Percentiles rank a stretch among this genome's conserved stretches.
phyloP scores from a whole-genome alignment of 2,888 invertebrate genomes.

The Noctua comes region DNA sequence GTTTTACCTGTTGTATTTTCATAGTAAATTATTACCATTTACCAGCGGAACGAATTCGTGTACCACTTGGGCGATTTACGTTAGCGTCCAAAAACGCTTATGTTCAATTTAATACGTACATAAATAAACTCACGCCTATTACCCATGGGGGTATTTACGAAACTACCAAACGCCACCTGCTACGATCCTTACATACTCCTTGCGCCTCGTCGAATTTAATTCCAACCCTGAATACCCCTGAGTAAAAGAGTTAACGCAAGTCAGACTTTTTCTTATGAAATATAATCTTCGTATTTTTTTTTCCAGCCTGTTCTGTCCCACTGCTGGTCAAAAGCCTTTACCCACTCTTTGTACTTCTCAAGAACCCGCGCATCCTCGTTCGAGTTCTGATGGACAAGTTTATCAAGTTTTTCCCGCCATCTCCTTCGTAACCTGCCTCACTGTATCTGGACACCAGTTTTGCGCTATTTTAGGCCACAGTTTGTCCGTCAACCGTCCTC shows the following conservation, averaged over 20 bases:
- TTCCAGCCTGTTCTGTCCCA: neutral
- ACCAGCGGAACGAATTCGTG: neutral
- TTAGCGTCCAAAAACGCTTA: neutral
- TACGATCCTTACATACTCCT: neutral
- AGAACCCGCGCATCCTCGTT: neutral
- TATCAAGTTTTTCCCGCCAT: neutral
- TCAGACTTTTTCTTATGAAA: neutral
- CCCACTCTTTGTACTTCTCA: neutral
- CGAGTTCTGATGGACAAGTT: neutral
- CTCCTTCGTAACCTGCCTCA: neutral
- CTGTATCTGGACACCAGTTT: neutral
- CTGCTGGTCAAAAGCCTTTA: neutral
- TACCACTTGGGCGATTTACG: neutral
- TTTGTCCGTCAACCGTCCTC: neutral
- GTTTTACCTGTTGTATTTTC: neutral
- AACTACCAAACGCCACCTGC: neutral
- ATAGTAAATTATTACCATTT: conserved; percentile 1
- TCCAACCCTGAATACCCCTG: neutral
- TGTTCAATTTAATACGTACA: neutral
- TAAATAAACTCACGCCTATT: neutral
- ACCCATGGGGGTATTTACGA: neutral
- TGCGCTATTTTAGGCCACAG: neutral
- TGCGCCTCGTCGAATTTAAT: conserved; percentile 1
- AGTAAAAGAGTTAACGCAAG: neutral
- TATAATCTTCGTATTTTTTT: neutral